Conservation (phyloP, 2,113 vertebrate genomes). For the Myotis yumanensis region DNA sequence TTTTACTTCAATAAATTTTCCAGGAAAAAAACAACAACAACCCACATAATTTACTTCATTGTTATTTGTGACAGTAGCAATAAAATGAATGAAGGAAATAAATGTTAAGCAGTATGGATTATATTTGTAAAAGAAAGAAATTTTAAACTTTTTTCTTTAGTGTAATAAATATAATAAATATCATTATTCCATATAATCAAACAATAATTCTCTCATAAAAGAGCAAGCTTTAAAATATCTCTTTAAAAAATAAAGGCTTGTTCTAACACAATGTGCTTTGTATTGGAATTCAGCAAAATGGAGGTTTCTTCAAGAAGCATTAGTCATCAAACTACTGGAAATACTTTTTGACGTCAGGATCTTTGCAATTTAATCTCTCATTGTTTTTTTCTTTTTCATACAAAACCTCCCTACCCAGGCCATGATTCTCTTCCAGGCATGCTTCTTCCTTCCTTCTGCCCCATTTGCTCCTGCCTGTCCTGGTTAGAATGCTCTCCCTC, state of each 20-base stretch:
- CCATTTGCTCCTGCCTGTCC: background rate
- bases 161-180: background rate
- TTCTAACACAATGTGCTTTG: background rate
- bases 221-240: background rate
- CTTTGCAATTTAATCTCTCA: background rate
- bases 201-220: constrained; percentile 42
- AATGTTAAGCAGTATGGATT: background rate
- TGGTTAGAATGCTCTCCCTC: background rate
- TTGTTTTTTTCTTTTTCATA: background rate
- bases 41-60: constrained; percentile 2
- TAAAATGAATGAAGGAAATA: constrained; percentile 37
- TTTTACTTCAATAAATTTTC: constrained; percentile 23
- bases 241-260: background rate
- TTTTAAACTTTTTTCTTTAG: constrained; percentile 1
- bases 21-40: constrained; percentile 12
- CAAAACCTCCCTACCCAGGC: background rate
- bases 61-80: constrained; percentile 27
- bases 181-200: constrained; percentile 23
- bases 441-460: background rate
- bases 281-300: constrained; percentile 12
- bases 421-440: background rate
- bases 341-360: background rate
- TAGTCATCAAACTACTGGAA: background rate
- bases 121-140: constrained; percentile 31
- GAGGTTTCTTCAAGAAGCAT: background rate